Percentiles rank a stretch among this genome's conserved stretches.
Evolutionary conservation across 1,140 invertebrate species (phyloP).

Genomic region (Archegozetes longisetosus): DNA sequence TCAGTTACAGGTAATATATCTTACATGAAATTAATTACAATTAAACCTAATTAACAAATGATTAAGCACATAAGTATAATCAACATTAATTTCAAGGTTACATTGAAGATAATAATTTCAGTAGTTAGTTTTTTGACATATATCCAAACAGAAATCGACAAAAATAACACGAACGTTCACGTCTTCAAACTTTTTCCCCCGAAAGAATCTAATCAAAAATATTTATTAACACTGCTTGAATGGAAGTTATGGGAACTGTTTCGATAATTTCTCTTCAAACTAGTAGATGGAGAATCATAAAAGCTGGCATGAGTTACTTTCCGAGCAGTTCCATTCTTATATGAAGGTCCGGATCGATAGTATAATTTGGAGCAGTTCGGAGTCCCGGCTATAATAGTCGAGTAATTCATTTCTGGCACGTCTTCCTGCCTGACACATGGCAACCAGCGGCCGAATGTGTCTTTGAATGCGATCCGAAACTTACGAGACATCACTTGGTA

Average conservation of each 20-base stretch:
- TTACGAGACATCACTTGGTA: constrained; percentile 32
- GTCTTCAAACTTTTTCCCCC: no score
- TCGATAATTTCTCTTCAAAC: neutral
- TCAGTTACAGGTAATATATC: no score
- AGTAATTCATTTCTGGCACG: neutral
- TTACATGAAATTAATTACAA: no score
- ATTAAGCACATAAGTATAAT: no score
- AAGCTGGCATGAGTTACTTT: neutral
- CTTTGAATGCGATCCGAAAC: constrained; percentile 21
- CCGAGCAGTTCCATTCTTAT: neutral
- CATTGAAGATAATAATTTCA: no score
- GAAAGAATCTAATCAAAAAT: neutral
- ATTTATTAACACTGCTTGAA: neutral
- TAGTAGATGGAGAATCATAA: neutral
- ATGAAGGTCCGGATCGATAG: neutral
- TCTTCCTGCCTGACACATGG: neutral
- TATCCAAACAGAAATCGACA: no score
- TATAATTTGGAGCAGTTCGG: neutral
- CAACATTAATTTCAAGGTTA: no score
- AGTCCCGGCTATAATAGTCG: neutral
- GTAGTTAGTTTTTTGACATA: no score
- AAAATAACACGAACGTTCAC: no score
- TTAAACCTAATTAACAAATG: no score
- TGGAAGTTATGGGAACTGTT: neutral
- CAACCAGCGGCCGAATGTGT: constrained; percentile 20